phyloP scores from a whole-genome alignment of 2,888 invertebrate species.

The Ichneumoninae sp. region DNA sequence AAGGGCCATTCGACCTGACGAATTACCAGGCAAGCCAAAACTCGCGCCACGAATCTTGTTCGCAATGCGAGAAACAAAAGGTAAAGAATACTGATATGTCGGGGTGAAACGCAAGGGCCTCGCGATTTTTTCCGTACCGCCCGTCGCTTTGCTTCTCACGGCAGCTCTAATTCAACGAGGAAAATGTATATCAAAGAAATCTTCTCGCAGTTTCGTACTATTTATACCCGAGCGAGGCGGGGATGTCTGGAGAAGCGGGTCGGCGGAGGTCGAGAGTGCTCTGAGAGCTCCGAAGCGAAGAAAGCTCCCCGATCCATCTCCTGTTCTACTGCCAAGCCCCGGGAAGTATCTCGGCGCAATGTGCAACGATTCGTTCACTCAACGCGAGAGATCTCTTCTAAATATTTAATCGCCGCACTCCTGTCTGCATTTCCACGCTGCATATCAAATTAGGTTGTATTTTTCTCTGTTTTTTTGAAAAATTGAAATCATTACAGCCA shows the following conservation, averaged over 20 bases:
- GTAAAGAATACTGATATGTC: not conserved
- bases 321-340: slow-evolving; percentile 17
- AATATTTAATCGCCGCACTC: slow-evolving; percentile 62
- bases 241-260: slow-evolving; percentile 35
- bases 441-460: not conserved
- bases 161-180: slow-evolving; percentile 55
- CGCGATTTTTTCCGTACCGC: slow-evolving; percentile 21
- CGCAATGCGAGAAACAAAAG: slow-evolving; percentile 23
- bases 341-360: slow-evolving; percentile 33
- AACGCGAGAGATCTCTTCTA: slow-evolving; percentile 56
- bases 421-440: slow-evolving; percentile 54
- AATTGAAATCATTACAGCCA: not conserved
- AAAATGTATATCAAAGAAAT: slow-evolving; percentile 56
- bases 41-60: slow-evolving; percentile 15
- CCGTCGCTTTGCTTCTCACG: slow-evolving; percentile 22
- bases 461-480: not conserved
- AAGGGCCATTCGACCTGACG: slow-evolving; percentile 40
- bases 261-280: slow-evolving; percentile 62
- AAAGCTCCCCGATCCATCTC: slow-evolving; percentile 65
- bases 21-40: slow-evolving; percentile 39
- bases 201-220: slow-evolving; percentile 46
- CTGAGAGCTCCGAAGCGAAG: slow-evolving; percentile 45
- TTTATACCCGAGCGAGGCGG: slow-evolving; percentile 47
- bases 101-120: not conserved
- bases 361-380: slow-evolving; percentile 48